Conservation (phyloP, 2,113 vertebrate genomes). For the Jaculus jaculus region DNA sequence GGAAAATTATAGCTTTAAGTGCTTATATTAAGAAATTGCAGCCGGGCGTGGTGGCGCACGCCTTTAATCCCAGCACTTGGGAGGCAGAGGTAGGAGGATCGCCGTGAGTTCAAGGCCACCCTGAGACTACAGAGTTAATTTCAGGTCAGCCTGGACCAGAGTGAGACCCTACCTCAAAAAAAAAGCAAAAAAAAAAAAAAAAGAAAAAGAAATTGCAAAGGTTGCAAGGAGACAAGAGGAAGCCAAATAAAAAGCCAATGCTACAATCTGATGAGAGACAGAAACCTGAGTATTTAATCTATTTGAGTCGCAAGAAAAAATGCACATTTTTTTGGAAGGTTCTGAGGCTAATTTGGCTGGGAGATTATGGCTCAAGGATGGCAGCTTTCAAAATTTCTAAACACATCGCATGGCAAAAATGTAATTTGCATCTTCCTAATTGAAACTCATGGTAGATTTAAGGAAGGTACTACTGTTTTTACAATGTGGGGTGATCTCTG, state of each 20-base stretch:
- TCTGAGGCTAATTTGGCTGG: not conserved
- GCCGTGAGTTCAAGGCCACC: no score
- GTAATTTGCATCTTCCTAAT: not conserved
- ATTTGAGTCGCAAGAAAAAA: constrained; percentile 1
- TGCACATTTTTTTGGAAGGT: not conserved
- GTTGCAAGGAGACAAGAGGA: not conserved
- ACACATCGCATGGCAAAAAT: constrained; percentile 18
- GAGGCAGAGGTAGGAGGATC: no score
- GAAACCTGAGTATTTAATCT: not conserved
- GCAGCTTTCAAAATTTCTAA: constrained; percentile 32
- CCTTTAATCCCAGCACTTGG: no score
- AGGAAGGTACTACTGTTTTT: not conserved
- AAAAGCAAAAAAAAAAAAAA: no score
- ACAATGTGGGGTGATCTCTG: not conserved
- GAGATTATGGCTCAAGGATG: not conserved
- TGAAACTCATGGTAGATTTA: not conserved
- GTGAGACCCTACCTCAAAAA: no score
- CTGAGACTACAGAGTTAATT: no score
- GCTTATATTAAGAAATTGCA: no score
- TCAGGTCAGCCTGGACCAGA: no score
- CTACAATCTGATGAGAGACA: not conserved
- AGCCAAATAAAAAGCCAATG: not conserved
- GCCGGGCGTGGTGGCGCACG: no score
- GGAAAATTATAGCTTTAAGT: no score
- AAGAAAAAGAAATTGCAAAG: no score